Conservation (phyloP, 1,140 invertebrate species). For the Bradysia coprophila region DNA sequence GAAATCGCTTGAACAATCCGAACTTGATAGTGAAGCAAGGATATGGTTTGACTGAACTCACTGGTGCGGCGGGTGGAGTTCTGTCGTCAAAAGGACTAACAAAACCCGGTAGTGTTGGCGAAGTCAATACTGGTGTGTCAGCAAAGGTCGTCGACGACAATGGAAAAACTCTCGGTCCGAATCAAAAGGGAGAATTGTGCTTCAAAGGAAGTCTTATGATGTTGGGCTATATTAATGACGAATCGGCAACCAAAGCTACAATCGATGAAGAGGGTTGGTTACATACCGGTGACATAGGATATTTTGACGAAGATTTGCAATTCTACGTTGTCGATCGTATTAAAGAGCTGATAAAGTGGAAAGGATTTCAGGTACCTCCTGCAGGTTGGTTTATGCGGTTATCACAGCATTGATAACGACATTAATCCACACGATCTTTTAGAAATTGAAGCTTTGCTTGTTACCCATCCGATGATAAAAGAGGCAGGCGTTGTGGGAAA, state of each 20-base stretch:
- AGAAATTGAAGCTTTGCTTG: background rate
- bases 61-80: slow-evolving; percentile 23
- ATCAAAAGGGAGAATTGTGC: slow-evolving; percentile 46
- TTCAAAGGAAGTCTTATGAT: slow-evolving; percentile 43
- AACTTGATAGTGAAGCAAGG: slow-evolving; percentile 40
- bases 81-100: slow-evolving; percentile 23
- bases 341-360: slow-evolving; percentile 67
- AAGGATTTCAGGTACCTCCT: slow-evolving; percentile 62
- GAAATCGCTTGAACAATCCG: slow-evolving; percentile 20
- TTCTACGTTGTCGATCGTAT: slow-evolving; percentile 57
- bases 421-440: background rate
- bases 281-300: slow-evolving; percentile 62
- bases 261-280: slow-evolving; percentile 55
- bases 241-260: slow-evolving; percentile 37
- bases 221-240: slow-evolving; percentile 45
- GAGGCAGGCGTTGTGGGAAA: slow-evolving; percentile 59
- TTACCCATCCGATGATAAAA: too few relatives aligned
- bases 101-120: slow-evolving; percentile 38
- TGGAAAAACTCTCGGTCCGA: slow-evolving; percentile 34
- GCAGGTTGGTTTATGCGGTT: too few relatives aligned
- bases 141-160: slow-evolving; percentile 44
- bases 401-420: background rate
- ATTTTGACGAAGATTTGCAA: slow-evolving; percentile 45
- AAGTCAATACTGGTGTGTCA: slow-evolving; percentile 34
- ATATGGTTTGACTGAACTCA: slow-evolving; percentile 51